A percentile compares a stretch with the other conserved stretches of the same genome.
Conservation (phyloP, 2,113 vertebrate species). For the Chrysemys picta region DNA sequence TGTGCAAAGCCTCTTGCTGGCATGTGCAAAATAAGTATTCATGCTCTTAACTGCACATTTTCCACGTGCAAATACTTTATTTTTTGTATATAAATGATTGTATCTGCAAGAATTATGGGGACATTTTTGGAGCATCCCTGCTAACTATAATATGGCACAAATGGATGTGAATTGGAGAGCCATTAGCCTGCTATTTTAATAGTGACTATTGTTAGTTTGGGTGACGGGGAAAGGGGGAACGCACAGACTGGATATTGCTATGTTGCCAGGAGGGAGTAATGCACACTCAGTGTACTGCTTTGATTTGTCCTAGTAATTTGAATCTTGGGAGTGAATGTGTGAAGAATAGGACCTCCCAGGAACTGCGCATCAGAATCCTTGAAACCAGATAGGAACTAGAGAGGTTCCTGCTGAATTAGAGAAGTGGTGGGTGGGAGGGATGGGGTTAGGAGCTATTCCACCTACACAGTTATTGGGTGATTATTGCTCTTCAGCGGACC, state of each 20-base stretch:
- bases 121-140: background rate
- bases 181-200: constrained; percentile 45
- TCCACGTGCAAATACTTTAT: background rate
- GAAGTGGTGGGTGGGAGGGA: background rate
- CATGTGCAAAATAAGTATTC: background rate
- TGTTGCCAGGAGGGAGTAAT: background rate
- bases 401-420: constrained; percentile 9
- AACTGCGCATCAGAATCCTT: background rate
- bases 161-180: constrained; percentile 8
- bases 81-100: background rate
- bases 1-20: background rate
- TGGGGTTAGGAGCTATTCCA: background rate
- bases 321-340: background rate
- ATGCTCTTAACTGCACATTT: background rate
- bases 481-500: background rate
- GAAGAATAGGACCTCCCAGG: background rate
- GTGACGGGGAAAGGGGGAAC: background rate
- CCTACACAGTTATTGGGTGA: background rate
- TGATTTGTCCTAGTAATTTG: background rate
- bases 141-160: constrained; percentile 1
- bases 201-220: constrained; percentile 48
- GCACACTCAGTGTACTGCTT: background rate
- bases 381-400: background rate
- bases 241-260: background rate
- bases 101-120: background rate